A percentile compares a stretch with the other conserved stretches of the same genome.
Evolutionary conservation across 2,113 vertebrate species (phyloP).

Genomic region (Rhegmatorhina hoffmannsi): DNA sequence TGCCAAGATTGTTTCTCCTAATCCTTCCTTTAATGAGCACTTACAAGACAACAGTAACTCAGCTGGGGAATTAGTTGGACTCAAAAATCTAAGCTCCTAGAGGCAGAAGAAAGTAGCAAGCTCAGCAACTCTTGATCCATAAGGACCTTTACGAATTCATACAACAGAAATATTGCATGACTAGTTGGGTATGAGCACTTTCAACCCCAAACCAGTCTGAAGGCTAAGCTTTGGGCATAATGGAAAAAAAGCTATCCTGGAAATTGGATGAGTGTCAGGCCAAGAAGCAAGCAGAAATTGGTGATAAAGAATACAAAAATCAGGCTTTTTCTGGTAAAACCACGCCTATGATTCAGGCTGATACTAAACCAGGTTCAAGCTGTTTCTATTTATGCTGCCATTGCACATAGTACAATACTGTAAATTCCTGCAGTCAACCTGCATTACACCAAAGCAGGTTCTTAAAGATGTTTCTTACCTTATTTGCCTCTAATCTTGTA

Average conservation of each 20-base stretch:
- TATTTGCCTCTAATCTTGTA: background rate
- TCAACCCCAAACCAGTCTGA: background rate
- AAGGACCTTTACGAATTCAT: background rate
- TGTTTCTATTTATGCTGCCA: background rate
- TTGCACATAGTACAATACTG: background rate
- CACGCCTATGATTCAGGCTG: background rate
- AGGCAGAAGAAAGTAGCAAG: background rate
- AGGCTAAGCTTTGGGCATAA: background rate
- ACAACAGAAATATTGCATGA: background rate
- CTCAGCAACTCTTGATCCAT: background rate
- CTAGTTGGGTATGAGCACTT: background rate
- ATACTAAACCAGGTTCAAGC: background rate
- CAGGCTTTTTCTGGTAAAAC: background rate
- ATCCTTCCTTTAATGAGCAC: conserved; percentile 8
- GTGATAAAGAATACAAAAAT: background rate
- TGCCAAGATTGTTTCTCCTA: background rate
- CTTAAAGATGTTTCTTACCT: background rate
- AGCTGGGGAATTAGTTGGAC: background rate
- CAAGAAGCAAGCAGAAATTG: background rate
- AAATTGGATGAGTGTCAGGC: background rate
- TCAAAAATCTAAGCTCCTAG: conserved; percentile 12
- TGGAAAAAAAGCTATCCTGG: background rate
- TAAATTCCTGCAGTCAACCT: background rate
- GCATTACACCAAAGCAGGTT: background rate
- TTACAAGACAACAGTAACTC: background rate